Base-by-base conservation (phyloP, 2,113 vertebrate species). In the Saccopteryx leptura region DNA sequence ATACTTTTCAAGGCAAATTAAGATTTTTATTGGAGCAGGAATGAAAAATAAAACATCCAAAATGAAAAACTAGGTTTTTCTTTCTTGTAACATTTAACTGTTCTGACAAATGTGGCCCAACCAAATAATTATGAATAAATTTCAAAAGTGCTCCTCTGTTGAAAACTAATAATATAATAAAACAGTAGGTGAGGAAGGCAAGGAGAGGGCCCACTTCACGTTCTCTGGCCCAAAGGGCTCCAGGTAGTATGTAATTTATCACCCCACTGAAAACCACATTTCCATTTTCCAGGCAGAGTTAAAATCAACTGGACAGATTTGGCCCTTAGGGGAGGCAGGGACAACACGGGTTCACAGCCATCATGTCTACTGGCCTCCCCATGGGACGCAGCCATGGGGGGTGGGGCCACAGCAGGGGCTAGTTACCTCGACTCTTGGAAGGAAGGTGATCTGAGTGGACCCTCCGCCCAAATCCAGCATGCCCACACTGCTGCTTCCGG, bases 381-480 rank as follows among this genome's bases (percentile, higher is more conserved):
- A 5, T 2, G 11, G 39, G 66, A 69, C 74, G 74, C 0, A 2
- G 13, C n/a, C 33, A 31, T 39, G 54, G 54, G 7, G 56, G 58
- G 72, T 18, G 58, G 31, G 19, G 63, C 66, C 39, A 0, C 17
- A 69, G 63, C 89, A 48, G 0, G 26, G 72, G 88, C 75, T 65
- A 26, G 10, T 98, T 98, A 99, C 99, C 99, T 99, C 98, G 0
- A 98, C 97, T 63, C 97, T 98, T 0, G 99, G 99, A 48, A 99
- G 99, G 98, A 99, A 99, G 96, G 99, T 99, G 98, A 99, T 99
- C 98, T 99, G 99, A 68, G 99, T 99, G 4, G 99, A 99, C 48
- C 99, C 99, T 5, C 99, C 99, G 28, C 99, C 99, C 96, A 99
- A 97, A 96, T 99, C 99, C 98, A 99, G 97, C 98, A 99, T 99